Base-by-base conservation (phyloP, 1,140 invertebrate species). In the Gyrodactylus salaris region DNA sequence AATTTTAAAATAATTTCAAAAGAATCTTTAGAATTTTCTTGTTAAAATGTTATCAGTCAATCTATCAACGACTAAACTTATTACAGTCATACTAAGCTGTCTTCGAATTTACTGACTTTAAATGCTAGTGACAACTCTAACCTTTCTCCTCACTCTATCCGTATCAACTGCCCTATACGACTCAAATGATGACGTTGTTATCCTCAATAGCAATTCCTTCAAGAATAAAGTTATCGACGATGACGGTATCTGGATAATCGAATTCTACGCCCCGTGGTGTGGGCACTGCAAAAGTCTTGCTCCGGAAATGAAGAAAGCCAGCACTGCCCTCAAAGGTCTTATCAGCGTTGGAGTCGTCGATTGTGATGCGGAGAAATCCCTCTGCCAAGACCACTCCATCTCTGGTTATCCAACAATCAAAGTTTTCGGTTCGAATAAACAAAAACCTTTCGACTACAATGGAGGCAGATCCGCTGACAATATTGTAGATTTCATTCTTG, bases 341-440 rank as follows among this genome's bases (percentile, higher is more conserved):
- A 86, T 89, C 0, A 95, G 95, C 85, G 87, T 95, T 69, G 92
- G 89, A 68, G 89, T 88, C 7, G 86, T 96, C 0, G 87, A 97
- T 84, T 88, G 87, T 21, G 91, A 95, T 80, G 85, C 88, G 25
- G 87, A 97, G 77, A 87, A 87, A 77, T 86, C 87, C 21, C 78
- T 96, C 20, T 87, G 85, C 24, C 83, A 85, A 24, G 86, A 87
- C 78, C 96, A 86, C 83, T 86, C 86, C 72, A 86, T 98, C 68
- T 82, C 84, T 77, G 91, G 94, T 73, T 97, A 95, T 79, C 94
- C 94, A 22, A 95, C 92, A 0, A 87, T 98, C 74, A 98, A 97
- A 81, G 87, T 98, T 20, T 96, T 97, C 80, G 87, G 86, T 0
- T 79, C 83, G 0, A 86, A 90, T 79, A 95, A 95, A 80, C 86